phyloP scores from a whole-genome alignment of 1,140 invertebrate species.

The Goniozus legneri region DNA sequence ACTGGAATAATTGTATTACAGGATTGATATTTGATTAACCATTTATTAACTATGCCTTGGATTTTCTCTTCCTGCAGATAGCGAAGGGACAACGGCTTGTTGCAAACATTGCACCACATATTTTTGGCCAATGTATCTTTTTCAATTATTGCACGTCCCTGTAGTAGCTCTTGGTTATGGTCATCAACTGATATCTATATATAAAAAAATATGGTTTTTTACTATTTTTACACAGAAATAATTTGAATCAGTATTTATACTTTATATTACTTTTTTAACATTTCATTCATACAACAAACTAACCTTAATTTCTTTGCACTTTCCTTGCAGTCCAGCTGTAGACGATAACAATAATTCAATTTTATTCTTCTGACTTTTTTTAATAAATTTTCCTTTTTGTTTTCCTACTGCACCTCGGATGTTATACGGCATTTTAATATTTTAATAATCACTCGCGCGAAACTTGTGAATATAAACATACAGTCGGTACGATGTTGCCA shows the following conservation, averaged over 20 bases:
- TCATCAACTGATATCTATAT: background rate
- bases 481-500: too few relatives aligned
- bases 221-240: background rate
- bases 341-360: background rate
- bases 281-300: background rate
- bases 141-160: slow-evolving; percentile 1
- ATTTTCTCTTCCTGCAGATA: background rate
- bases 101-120: slow-evolving; percentile 2
- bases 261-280: background rate
- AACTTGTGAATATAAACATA: too few relatives aligned
- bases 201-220: background rate
- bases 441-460: too few relatives aligned
- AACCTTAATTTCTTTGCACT: background rate
- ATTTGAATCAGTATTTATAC: too few relatives aligned
- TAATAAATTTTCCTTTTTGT: background rate
- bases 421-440: too few relatives aligned
- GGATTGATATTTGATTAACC: background rate
- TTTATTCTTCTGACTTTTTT: background rate
- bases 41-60: background rate
- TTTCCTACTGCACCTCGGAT: background rate
- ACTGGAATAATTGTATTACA: background rate
- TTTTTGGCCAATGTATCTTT: background rate
- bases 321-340: background rate
- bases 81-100: slow-evolving; percentile 1
- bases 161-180: background rate